Conservation (phyloP, 2,888 invertebrate genomes). For the Ornithoptera priamus region DNA sequence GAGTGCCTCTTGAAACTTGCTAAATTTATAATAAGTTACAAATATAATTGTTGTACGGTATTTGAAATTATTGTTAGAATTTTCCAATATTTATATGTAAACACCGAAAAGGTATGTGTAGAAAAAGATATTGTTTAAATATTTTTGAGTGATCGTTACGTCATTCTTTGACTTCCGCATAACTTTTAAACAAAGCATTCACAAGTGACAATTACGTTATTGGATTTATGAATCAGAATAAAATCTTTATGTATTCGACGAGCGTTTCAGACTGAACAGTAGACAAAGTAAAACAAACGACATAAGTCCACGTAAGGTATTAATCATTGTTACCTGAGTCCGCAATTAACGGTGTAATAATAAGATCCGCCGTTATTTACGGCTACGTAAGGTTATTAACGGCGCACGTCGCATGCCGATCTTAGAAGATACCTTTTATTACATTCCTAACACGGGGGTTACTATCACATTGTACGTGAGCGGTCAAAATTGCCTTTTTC, state of each 20-base stretch:
- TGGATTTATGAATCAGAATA: background rate
- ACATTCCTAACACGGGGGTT: constrained; percentile 58
- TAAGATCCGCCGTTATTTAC: constrained; percentile 28
- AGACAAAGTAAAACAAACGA: constrained; percentile 14
- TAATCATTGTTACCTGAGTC: constrained; percentile 24
- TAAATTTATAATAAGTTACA: constrained; percentile 2
- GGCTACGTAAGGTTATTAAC: constrained; percentile 31
- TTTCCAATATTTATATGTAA: background rate
- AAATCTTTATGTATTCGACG: constrained; percentile 4
- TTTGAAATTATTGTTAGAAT: background rate
- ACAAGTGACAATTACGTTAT: background rate
- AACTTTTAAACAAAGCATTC: background rate
- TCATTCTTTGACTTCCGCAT: background rate
- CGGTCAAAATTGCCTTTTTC: constrained; percentile 57
- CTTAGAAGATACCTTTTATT: constrained; percentile 64
- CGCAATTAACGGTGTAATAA: constrained; percentile 29
- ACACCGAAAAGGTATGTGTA: background rate
- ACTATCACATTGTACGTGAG: constrained; percentile 55
- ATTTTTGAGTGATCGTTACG: background rate
- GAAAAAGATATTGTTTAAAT: background rate
- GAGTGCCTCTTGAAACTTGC: constrained; percentile 19
- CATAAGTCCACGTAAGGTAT: constrained; percentile 14
- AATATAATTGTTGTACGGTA: background rate
- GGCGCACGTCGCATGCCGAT: constrained; percentile 51
- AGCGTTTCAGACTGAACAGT: background rate